Base-by-base conservation (phyloP, 2,113 vertebrate genomes). In the Gorsachius goisagi region DNA sequence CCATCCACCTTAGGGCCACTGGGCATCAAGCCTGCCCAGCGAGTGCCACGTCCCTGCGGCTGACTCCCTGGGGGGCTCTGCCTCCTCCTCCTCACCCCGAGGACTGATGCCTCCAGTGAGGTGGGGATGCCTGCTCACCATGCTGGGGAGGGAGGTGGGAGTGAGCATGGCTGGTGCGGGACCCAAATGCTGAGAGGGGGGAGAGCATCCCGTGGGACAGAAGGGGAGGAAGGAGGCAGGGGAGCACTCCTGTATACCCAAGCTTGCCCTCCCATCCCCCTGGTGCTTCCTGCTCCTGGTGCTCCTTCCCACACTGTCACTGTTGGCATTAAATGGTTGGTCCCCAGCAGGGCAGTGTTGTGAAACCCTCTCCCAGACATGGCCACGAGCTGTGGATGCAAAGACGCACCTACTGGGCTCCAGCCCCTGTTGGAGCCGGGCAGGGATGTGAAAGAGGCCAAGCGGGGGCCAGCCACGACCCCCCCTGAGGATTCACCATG, bases 291-390 rank as follows among this genome's bases (percentile, higher is more conserved):
- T 74, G 12, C 39, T 91, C 67, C 60, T 1, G 1, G 41, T 49
- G 59, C 24, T 77, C 32, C 55, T 69, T 94, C n/a, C 27, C 50
- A 69, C 33, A 37, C 28, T 17, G 2, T 58, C 0, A 0, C 26
- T 47, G 10, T 73, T 62, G 35, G 18, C 55, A 37, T 63, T 56
- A 47, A 74, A 44, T 14, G 20, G 15, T 67, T 77, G 33, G 26
- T 86, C 0, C 9, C 66, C 66, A 69, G 45, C 24, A 66, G 26
- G 33, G 35, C 66, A 52, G 45, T 45, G 78, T 23, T 16, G 22
- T 8, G 47, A 28, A 85, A 52, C 4, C 0, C 17, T 49, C 22
- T 67, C 24, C 9, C 26, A 41, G 74, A 53, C 59, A 73, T 3
- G 7, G 20, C 28, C 55, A 50, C 0, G 0, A 59, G 9, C 20